Percentiles rank a stretch among this genome's conserved stretches.
Conservation (phyloP, 2,797 vertebrate species). For the Tenualosa thibaudeaui region DNA sequence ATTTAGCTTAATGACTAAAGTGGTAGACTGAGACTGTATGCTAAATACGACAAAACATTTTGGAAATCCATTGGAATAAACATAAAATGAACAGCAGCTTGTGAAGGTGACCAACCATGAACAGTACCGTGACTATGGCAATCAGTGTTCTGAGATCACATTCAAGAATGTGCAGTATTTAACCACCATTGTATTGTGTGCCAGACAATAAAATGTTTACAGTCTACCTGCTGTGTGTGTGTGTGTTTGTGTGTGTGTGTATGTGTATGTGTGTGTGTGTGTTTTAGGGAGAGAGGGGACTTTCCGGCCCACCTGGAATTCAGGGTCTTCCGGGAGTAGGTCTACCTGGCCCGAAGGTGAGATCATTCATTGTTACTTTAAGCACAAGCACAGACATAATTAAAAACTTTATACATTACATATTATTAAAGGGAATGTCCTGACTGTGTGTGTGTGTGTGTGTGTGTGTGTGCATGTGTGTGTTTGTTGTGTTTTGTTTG, state of each 20-base stretch:
- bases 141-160: background rate
- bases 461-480: background rate
- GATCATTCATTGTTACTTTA: slow-evolving; percentile 35
- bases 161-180: background rate
- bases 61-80: too few relatives aligned
- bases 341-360: slow-evolving; percentile 85
- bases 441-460: slow-evolving; percentile 25
- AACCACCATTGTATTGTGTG: background rate
- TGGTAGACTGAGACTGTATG: background rate
- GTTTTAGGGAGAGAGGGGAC: slow-evolving; percentile 85
- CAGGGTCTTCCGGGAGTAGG: slow-evolving; percentile 88
- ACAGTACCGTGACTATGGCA: background rate
- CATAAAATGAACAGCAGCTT: background rate
- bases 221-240: background rate
- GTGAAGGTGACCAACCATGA: background rate
- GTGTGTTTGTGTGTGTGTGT: slow-evolving; percentile 24
- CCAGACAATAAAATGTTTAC: background rate
- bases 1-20: background rate
- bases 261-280: slow-evolving; percentile 22
- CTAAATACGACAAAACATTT: too few relatives aligned
- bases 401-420: background rate
- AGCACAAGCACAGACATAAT: background rate
- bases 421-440: background rate
- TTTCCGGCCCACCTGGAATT: slow-evolving; percentile 82
- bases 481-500: slow-evolving; percentile 37